Evolutionary conservation across 2,888 invertebrate species (phyloP).

Genomic region (Tipula unca): DNA sequence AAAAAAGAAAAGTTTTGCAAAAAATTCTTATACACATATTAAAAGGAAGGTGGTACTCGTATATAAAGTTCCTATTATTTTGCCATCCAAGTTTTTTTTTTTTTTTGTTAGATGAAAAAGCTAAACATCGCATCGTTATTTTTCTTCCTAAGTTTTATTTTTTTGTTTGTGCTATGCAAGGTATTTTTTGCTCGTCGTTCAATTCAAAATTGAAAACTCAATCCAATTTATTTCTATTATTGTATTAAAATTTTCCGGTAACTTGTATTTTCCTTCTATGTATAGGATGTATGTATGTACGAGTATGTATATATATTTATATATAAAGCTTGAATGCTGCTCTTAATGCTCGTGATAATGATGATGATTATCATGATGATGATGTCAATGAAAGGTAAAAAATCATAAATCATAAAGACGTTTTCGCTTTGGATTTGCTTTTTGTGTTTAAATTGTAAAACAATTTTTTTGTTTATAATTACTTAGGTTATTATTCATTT

Average conservation of each 20-base stretch:
- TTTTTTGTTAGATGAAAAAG: background rate
- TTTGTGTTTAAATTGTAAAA: background rate
- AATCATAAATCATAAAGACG: background rate
- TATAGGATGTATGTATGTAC: background rate
- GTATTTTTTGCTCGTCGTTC: background rate
- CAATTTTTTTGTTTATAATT: background rate
- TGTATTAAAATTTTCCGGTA: constrained; percentile 8
- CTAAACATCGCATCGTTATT: background rate
- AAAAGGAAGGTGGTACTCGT: background rate
- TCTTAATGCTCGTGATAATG: background rate
- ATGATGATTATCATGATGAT: background rate
- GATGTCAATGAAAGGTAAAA: background rate
- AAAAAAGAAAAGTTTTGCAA: background rate
- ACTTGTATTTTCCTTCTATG: background rate
- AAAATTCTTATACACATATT: background rate
- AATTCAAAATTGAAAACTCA: constrained; percentile 8
- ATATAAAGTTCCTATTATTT: background rate
- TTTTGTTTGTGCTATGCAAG: background rate
- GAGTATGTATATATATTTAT: background rate
- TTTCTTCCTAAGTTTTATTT: background rate
- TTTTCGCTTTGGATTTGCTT: background rate
- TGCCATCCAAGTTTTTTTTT: background rate
- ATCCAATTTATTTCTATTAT: constrained; percentile 8
- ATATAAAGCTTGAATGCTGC: background rate
- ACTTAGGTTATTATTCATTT: background rate